These are phyloP conservation scores for Chondrilla cf. caribensis DNA, from an alignment of 37 sponge, comb jelly and placozoan genomes.

Conservation along the genomic window DNA sequence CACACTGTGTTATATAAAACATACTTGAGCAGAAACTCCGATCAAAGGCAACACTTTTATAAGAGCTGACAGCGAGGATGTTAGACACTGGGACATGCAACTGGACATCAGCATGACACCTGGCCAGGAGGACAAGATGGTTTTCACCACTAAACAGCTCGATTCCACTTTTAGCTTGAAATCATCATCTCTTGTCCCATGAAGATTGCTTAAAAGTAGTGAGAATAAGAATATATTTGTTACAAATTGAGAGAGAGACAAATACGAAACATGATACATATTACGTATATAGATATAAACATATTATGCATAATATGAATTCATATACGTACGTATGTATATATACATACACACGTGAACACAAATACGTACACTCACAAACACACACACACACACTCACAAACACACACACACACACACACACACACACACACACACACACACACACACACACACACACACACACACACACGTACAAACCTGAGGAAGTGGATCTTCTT, in stretches of 20 bases:
- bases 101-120: slow-evolving; percentile 27
- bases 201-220: background rate
- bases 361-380: background rate
- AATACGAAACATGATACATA: background rate
- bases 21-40: background rate
- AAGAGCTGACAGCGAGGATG: background rate
- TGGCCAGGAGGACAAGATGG: slow-evolving; percentile 70
- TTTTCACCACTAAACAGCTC: slow-evolving; percentile 44
- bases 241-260: background rate
- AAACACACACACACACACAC: slow-evolving; percentile 19
- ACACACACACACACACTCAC: slow-evolving; percentile 9
- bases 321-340: background rate
- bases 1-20: background rate
- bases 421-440: slow-evolving; percentile 22
- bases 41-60: background rate
- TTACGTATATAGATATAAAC: background rate
- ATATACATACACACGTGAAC: background rate
- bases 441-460: slow-evolving; percentile 17
- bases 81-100: background rate
- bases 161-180: slow-evolving; percentile 39
- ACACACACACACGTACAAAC: slow-evolving; percentile 9
- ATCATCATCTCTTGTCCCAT: background rate
- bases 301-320: background rate
- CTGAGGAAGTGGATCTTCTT: background rate
- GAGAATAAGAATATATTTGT: background rate